Percentiles rank a stretch among this genome's conserved stretches.
Conservation (phyloP, 2,797 vertebrate species). For the Cephalopachus bancanus region DNA sequence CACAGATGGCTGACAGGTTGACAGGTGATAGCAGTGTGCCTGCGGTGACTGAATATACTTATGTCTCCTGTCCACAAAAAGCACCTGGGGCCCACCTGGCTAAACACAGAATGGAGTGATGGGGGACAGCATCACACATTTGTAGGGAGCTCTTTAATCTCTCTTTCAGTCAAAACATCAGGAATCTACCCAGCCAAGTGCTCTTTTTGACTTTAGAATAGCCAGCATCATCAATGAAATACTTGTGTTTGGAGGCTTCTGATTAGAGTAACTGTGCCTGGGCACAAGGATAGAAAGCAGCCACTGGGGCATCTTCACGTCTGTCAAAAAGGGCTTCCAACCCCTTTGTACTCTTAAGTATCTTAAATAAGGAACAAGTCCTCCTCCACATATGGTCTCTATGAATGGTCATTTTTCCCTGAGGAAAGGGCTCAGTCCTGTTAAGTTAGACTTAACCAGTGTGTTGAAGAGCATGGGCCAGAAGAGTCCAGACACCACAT, state of each 20-base stretch:
- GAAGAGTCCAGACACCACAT: not conserved
- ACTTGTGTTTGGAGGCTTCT: no score
- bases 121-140: not conserved
- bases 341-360: no score
- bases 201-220: no score
- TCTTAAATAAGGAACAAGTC: not conserved
- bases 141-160: no score
- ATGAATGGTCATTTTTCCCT: not conserved
- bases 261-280: no score
- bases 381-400: not conserved
- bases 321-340: no score
- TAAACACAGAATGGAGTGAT: not conserved
- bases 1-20: not conserved
- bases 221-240: no score
- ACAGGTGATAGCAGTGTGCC: not conserved
- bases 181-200: no score
- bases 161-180: no score
- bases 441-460: not conserved
- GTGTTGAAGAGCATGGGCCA: not conserved
- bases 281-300: no score
- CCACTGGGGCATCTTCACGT: no score
- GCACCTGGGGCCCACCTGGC: rapidly evolving
- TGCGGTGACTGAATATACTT: not conserved
- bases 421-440: rapidly evolving
- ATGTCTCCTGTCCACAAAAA: not conserved